Evolutionary conservation across 1,140 invertebrate species (phyloP), one percentile per base, ranked within the genome.

Genomic region (Ostrea denselamellosa): DNA sequence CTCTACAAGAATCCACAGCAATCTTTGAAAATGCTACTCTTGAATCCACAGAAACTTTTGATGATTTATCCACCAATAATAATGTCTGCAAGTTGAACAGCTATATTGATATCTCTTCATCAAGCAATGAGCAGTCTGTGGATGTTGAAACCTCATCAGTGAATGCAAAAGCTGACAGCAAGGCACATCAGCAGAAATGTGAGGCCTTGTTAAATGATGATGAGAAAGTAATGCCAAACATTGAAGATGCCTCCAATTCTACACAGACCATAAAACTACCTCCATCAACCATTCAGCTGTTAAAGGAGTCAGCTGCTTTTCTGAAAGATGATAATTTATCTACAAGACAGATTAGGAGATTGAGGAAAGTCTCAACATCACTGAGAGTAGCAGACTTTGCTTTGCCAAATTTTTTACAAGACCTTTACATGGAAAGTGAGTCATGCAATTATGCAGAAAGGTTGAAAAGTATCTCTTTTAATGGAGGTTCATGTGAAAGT

Each of bases 341-440:
- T 25, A 77, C 25, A 77, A 77, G 68, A 12, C 22, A 25, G 28
- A 14, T 77, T 25, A 77, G 68, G 28, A 77, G 68, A 77, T 25
- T 77, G 8, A 77, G 68, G 28, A 77, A 25, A 77, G 68, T 77
- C 25, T 28, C 68, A 14, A 77, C 68, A 28, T 25, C 68, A 28
- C 25, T 77, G 10, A 77, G 68, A 28, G 68, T 77, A 10, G 22
- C 22, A 77, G 68, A 77, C 68, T 77, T 54, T 56, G 71, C 81
- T 25, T 44, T 71, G n/a, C 34, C 77, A 56, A 56, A 54, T 17
- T 86, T 54, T 82, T 19, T 86, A 22, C 53, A 82, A 81, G 81
- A 82, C 8, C 52, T 86, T 44, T 71, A 86, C 34, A n/a, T 82
- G 52, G 85, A 82, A 56, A 82, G 19, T n/a, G 71, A 54, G 19